Evolutionary conservation across 2,113 vertebrate species (phyloP), one percentile per base, ranked within the genome.

Genomic region (Theropithecus gelada): DNA sequence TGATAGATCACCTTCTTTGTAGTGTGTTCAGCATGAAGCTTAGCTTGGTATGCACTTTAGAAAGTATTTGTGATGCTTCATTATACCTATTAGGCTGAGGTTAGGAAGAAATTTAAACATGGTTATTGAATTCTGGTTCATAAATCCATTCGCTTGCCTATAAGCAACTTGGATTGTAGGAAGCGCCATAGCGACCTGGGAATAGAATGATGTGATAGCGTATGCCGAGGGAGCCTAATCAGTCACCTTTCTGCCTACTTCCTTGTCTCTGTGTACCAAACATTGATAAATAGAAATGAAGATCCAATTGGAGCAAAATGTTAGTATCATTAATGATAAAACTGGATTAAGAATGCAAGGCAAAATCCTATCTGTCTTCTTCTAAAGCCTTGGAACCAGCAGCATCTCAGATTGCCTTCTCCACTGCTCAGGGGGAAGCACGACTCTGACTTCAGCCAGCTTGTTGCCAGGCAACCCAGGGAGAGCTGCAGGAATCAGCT

Each of bases 391-490:
- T 61, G 23, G 23, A 43, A 14, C 23, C 32, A 17, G 14, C 1
- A 32, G 2, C 23, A 35, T 52, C 38, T 64, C 43, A 38, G 64
- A 23, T 81, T 18, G 20, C n/a, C 35, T 30, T 48, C n/a, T 13
- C 5, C 25, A 72, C 30, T 68, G 27, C 35, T 45, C 4, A 9
- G 43, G 43, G n/a, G 8, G 11, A 45, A 55, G 3, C 10, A 8
- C 27, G 35, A 59, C 10, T n/a, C 6, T 9, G 9, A 57, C 10
- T 18, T 73, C 52, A 73, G 70, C n/a, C 61, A 1, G 38, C 55
- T 95, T n/a, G 68, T 96, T 93, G 85, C 81, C 52, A 80, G 55
- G 85, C 85, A 87, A 94, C 76, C 38, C 16, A 61, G 17, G 38
- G n/a, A 45, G 9, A 2, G 16, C 57, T 91, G 23, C 40, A 22